Percentiles rank a stretch among this genome's conserved stretches.
These are phyloP conservation scores for Brachyalestes nurse DNA, from an alignment of 2,797 vertebrate genomes.

Conservation along the genomic window DNA sequence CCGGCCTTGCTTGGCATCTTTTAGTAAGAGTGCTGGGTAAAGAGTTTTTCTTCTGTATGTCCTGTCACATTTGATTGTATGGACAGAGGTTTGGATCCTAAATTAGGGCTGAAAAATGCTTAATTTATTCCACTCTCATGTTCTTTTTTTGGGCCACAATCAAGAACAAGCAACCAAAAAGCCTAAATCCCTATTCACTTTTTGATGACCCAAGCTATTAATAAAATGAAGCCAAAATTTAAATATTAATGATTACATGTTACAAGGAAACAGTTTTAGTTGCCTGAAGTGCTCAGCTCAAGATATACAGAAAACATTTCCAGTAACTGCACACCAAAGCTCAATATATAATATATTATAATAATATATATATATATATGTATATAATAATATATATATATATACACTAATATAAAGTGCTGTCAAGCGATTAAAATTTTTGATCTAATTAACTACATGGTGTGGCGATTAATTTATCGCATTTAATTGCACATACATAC, in stretches of 20 bases:
- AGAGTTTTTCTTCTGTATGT: not conserved
- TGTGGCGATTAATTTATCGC: no score
- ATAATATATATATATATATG: no score
- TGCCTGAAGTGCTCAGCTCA: slow-evolving; percentile 1
- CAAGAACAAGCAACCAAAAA: not conserved
- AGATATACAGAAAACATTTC: slow-evolving; percentile 17
- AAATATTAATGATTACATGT: not conserved
- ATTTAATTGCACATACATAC: no score
- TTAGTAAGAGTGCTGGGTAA: not conserved
- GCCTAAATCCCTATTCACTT: no score
- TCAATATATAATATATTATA: no score
- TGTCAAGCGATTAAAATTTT: no score
- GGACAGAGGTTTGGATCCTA: not conserved
- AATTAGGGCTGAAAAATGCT: slow-evolving; percentile 75
- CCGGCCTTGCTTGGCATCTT: not conserved
- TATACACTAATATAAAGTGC: no score
- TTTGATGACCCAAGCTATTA: not conserved
- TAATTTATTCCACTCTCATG: no score
- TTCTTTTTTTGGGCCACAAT: not conserved
- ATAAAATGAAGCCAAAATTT: not conserved
- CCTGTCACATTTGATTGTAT: not conserved
- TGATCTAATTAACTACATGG: no score
- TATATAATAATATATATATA: no score
- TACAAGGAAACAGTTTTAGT: not conserved
- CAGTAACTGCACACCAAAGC: slow-evolving; percentile 25